These are phyloP conservation scores for Enoplosus armatus DNA, from an alignment of 2,797 vertebrate species.

Conservation along the genomic window DNA sequence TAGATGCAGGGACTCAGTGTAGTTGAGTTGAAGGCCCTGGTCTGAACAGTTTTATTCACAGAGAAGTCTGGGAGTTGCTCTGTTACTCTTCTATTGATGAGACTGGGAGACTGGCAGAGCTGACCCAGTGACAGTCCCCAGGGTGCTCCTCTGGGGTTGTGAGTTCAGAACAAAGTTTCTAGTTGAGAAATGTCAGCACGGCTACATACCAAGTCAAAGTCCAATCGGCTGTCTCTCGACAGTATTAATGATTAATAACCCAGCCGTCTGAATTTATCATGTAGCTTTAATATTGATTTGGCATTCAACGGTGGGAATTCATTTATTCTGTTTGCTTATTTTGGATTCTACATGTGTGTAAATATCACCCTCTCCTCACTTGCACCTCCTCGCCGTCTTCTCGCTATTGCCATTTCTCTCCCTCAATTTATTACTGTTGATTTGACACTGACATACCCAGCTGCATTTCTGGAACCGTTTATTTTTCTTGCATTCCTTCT, in stretches of 20 bases:
- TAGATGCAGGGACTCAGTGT: neutral
- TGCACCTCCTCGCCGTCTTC: neutral
- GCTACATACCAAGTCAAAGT: conserved; percentile 37
- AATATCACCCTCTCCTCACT: conserved; percentile 5
- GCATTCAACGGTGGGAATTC: neutral
- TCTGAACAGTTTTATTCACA: neutral
- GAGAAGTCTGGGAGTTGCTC: neutral
- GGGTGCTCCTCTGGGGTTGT: conserved; percentile 17
- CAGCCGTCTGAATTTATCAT: conserved; percentile 39
- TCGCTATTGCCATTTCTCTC: neutral
- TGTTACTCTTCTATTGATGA: conserved; percentile 33
- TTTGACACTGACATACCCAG: neutral
- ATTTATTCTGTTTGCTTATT: conserved; percentile 40
- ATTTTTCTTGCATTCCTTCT: neutral
- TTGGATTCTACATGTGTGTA: neutral
- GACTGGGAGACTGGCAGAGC: conserved; percentile 21
- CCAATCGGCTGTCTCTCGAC: conserved; percentile 36
- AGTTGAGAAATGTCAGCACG: conserved; percentile 42
- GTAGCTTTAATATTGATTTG: conserved; percentile 56
- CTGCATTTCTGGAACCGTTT: neutral
- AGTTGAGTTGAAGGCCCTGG: neutral
- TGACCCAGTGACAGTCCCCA: neutral
- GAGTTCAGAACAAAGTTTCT: conserved; percentile 49
- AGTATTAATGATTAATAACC: conserved; percentile 55
- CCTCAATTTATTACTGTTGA: neutral